These are phyloP conservation scores for Hemistola chrysoprasaria DNA, from an alignment of 2,888 invertebrate genomes.

Conservation along the genomic window DNA sequence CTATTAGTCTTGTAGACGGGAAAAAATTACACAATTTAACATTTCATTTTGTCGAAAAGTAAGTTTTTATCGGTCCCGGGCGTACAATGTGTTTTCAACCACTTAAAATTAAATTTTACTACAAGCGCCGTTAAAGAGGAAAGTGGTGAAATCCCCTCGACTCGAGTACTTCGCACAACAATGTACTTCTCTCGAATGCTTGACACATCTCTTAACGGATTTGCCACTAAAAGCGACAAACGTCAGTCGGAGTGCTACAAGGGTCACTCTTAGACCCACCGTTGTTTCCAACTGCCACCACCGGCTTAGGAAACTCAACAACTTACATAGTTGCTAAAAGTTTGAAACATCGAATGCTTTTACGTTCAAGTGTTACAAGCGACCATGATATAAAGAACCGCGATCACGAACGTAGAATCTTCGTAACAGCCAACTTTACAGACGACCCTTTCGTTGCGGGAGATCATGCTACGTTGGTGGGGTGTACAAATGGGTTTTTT, in stretches of 20 bases:
- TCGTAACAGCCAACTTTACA: constrained; percentile 21
- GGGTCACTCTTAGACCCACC: constrained; percentile 64
- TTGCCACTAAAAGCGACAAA: constrained; percentile 68
- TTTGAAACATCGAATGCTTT: constrained; percentile 76
- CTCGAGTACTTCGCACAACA: constrained; percentile 19
- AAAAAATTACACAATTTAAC: constrained; percentile 1
- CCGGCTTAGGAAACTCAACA: constrained; percentile 60
- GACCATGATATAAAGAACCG: constrained; percentile 43
- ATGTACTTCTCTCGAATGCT: constrained; percentile 7
- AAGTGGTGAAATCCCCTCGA: constrained; percentile 7
- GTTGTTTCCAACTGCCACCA: constrained; percentile 60
- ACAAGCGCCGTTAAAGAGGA: not conserved
- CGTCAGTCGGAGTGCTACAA: constrained; percentile 56
- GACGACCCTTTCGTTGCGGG: constrained; percentile 16
- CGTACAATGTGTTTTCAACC: constrained; percentile 3
- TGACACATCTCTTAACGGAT: constrained; percentile 41
- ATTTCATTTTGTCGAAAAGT: constrained; percentile 7
- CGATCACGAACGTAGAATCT: constrained; percentile 26
- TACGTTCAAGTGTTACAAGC: constrained; percentile 51
- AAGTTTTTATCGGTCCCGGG: constrained; percentile 9
- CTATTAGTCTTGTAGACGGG: not conserved
- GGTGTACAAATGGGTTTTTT: constrained; percentile 53
- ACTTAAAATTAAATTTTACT: constrained; percentile 10
- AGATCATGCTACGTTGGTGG: constrained; percentile 41
- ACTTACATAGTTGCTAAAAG: constrained; percentile 72